Conservation (phyloP, 1,140 invertebrate species). For the Drosophila oshimai region DNA sequence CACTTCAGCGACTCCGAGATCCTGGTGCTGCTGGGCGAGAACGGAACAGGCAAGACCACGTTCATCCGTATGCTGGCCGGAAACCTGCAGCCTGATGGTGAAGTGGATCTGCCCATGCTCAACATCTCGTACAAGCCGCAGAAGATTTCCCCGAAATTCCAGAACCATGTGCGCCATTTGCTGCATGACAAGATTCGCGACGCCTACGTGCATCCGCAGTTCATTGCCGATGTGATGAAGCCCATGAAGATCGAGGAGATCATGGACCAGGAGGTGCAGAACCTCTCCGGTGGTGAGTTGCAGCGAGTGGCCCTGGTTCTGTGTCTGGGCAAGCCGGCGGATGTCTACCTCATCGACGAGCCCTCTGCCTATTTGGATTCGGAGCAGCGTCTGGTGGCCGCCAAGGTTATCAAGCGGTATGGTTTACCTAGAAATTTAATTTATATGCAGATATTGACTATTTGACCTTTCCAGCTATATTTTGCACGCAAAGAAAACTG, state of each 20-base stretch:
- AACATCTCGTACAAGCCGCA: conserved; percentile 99
- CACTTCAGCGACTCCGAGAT: conserved; percentile 99
- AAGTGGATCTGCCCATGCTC: conserved; percentile 92
- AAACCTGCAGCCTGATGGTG: conserved; percentile 94
- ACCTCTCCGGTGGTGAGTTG: conserved; percentile 99
- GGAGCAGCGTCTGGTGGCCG: conserved; percentile 99
- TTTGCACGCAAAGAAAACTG: conserved; percentile 99
- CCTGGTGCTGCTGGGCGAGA: conserved; percentile 98
- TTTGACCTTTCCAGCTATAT: conserved; percentile 91
- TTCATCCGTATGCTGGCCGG: conserved; percentile 99
- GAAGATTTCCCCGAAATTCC: conserved; percentile 99
- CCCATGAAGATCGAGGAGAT: conserved; percentile 98
- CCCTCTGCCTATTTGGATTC: conserved; percentile 99
- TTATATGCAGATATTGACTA: not conserved
- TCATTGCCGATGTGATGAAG: conserved; percentile 99
- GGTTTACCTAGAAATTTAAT: conserved; percentile 11
- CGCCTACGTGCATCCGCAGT: conserved; percentile 98
- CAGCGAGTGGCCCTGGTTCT: conserved; percentile 98
- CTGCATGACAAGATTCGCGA: conserved; percentile 98
- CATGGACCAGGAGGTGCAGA: conserved; percentile 99
- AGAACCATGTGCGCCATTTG: conserved; percentile 95
- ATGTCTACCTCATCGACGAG: conserved; percentile 99
- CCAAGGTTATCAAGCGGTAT: conserved; percentile 98
- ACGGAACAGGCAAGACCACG: conserved; percentile 99
- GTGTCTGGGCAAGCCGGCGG: conserved; percentile 98